These are phyloP conservation scores for Oxyruncus cristatus DNA, from an alignment of 2,113 vertebrate genomes.

Conservation along the genomic window DNA sequence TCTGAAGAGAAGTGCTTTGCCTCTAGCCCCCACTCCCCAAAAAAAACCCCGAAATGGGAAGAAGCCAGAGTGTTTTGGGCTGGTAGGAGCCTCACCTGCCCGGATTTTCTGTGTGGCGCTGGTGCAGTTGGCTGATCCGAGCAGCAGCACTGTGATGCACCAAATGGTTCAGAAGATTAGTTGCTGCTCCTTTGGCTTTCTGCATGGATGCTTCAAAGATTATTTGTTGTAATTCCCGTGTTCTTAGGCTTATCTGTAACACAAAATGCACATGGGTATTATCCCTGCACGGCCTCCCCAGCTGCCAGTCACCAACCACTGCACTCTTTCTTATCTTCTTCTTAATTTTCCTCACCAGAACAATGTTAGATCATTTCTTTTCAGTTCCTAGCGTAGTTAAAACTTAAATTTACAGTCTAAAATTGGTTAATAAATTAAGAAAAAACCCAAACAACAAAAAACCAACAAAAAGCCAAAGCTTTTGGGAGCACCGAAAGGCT, in stretches of 20 bases:
- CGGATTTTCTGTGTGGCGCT: not conserved
- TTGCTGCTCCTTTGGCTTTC: slow-evolving; percentile 70
- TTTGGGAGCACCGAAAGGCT: not conserved
- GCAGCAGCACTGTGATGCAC: slow-evolving; percentile 43
- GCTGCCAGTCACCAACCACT: not conserved
- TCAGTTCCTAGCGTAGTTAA: not conserved
- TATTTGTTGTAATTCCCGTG: slow-evolving; percentile 2
- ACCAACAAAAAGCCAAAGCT: not conserved
- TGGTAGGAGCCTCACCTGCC: slow-evolving; percentile 1
- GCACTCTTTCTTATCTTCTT: not conserved
- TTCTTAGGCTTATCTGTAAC: slow-evolving; percentile 74
- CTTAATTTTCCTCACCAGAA: not conserved
- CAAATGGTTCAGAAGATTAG: slow-evolving; percentile 59
- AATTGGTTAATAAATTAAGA: not conserved
- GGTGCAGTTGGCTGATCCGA: slow-evolving; percentile 18
- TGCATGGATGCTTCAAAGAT: slow-evolving; percentile 57
- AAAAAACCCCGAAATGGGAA: not conserved
- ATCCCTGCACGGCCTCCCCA: not conserved
- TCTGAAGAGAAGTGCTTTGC: not conserved
- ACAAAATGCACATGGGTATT: slow-evolving; percentile 9
- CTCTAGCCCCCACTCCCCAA: not conserved
- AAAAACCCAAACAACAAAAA: too few relatives aligned
- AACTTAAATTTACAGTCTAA: not conserved
- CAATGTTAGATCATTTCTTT: not conserved
- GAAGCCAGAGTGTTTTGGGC: not conserved